These are phyloP conservation scores for Oxystoma pomonae DNA, from an alignment of 2,888 invertebrate species.

Conservation along the genomic window DNA sequence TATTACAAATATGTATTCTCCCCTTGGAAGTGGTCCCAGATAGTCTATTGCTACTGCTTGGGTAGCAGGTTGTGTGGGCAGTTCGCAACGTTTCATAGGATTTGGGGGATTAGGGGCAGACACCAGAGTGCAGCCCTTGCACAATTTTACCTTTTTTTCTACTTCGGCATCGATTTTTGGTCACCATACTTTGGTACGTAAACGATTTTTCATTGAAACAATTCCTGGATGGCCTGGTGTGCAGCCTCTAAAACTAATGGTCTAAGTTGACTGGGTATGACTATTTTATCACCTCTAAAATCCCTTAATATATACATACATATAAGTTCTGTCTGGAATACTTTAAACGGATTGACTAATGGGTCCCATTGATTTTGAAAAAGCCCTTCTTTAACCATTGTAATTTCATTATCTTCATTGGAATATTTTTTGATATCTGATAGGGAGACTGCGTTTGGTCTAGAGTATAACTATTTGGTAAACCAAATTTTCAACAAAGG, in stretches of 20 bases:
- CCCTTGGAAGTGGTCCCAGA: conserved; percentile 29
- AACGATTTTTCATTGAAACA: neutral
- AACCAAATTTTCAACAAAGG: neutral
- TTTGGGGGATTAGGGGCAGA: too few relatives aligned
- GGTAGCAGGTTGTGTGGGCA: conserved; percentile 23
- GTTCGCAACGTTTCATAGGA: conserved; percentile 25
- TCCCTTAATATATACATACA: too few relatives aligned
- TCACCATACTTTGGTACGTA: neutral
- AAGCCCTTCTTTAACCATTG: neutral
- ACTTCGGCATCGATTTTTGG: neutral
- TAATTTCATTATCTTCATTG: neutral
- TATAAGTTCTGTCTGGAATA: neutral
- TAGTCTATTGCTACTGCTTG: conserved; percentile 30
- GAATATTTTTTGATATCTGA: neutral
- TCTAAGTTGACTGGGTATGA: neutral
- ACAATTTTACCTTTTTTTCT: neutral
- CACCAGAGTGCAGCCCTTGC: too few relatives aligned
- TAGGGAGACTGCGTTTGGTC: neutral
- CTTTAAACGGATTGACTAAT: neutral
- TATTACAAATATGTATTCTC: conserved; percentile 29
- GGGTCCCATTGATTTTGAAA: conserved; percentile 3
- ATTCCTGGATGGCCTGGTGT: neutral
- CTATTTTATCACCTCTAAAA: neutral
- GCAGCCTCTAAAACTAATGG: too few relatives aligned
- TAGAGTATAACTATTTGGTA: neutral